Evolutionary conservation across 1,140 invertebrate genomes (phyloP).

Genomic region (Scylla paramamosain): DNA sequence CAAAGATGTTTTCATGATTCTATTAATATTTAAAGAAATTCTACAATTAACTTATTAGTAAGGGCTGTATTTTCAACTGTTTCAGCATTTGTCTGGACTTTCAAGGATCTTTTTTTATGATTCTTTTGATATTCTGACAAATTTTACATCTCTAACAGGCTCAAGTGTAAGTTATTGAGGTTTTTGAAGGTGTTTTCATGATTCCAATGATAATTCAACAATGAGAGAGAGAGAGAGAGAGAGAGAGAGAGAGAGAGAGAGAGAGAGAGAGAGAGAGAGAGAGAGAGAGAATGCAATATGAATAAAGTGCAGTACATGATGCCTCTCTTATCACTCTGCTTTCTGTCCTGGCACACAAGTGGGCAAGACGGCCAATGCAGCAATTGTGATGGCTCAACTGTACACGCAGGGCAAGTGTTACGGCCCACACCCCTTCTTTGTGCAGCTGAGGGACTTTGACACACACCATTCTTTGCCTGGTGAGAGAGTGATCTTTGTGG

Average conservation of each 20-base stretch:
- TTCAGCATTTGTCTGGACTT: too few relatives aligned
- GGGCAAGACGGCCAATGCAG: slow-evolving; percentile 96
- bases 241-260: slow-evolving; percentile 3
- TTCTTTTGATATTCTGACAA: too few relatives aligned
- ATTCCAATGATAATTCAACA: neutral
- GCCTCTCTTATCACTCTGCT: too few relatives aligned
- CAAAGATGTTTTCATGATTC: too few relatives aligned
- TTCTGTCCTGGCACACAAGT: slow-evolving; percentile 79
- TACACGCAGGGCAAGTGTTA: slow-evolving; percentile 90
- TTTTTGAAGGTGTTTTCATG: too few relatives aligned
- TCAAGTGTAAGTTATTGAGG: too few relatives aligned
- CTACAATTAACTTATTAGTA: too few relatives aligned
- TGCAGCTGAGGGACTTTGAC: slow-evolving; percentile 92
- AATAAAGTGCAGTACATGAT: too few relatives aligned
- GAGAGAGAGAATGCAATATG: neutral
- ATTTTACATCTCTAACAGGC: too few relatives aligned
- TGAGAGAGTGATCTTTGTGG: slow-evolving; percentile 77
- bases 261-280: neutral
- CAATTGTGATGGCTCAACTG: slow-evolving; percentile 91
- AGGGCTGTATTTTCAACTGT: too few relatives aligned
- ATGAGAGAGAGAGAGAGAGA: slow-evolving; percentile 3
- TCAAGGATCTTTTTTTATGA: too few relatives aligned
- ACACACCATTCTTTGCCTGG: slow-evolving; percentile 92
- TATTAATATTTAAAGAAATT: too few relatives aligned
- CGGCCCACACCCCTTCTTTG: slow-evolving; percentile 95